These are phyloP conservation scores for Carlito syrichta DNA, from an alignment of 2,113 vertebrate genomes.

Conservation along the genomic window DNA sequence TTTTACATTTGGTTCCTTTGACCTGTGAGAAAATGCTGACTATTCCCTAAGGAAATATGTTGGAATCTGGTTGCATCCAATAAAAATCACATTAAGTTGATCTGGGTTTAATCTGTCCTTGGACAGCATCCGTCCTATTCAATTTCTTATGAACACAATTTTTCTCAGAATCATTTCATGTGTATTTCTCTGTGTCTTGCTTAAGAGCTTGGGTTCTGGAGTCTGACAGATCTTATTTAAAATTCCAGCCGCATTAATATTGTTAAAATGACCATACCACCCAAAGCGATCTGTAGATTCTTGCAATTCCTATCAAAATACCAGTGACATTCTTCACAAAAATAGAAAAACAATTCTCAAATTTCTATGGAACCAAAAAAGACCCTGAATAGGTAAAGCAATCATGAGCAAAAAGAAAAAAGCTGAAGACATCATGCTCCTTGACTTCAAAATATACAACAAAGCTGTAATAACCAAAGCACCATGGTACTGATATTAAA, in stretches of 20 bases:
- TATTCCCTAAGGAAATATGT: neutral
- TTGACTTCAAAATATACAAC: neutral
- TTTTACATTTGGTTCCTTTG: neutral
- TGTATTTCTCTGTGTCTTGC: neutral
- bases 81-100: fast-evolving
- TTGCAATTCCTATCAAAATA: neutral
- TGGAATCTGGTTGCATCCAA: fast-evolving
- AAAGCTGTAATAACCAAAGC: neutral
- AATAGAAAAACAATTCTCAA: neutral
- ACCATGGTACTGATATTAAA: neutral
- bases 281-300: neutral
- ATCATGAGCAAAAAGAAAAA: neutral
- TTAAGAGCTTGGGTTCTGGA: neutral
- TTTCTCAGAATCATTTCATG: fast-evolving
- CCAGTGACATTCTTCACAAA: neutral
- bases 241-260: neutral
- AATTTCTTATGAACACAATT: fast-evolving
- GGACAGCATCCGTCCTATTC: neutral
- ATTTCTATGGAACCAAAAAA: neutral
- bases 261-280: neutral
- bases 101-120: neutral
- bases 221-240: neutral
- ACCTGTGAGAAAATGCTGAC: neutral
- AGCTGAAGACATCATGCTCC: neutral
- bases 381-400: neutral